Conservation (phyloP, 23 tunicate genomes). For the Styela plicata region DNA sequence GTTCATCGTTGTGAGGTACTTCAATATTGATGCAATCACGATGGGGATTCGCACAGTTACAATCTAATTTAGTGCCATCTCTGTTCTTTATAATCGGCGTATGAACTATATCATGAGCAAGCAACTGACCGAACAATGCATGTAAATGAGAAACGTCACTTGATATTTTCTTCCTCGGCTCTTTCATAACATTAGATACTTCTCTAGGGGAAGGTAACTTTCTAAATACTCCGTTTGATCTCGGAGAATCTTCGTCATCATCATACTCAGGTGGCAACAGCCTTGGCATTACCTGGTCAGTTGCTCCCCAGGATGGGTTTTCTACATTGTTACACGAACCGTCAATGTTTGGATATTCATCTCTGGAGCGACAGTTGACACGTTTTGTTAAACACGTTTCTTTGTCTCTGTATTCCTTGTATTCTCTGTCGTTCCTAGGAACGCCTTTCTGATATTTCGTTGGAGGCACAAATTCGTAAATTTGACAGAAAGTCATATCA, state of each 20-base stretch:
- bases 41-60: constrained; percentile 55
- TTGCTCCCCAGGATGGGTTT: constrained; percentile 61
- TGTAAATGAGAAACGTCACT: constrained; percentile 40
- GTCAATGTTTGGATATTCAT: constrained; percentile 31
- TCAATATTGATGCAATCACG: constrained; percentile 74
- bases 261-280: constrained; percentile 67
- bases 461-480: background rate
- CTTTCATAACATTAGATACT: constrained; percentile 48
- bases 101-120: constrained; percentile 70
- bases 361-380: background rate
- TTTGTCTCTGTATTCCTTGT: background rate
- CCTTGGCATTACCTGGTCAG: constrained; percentile 39
- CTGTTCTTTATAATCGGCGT: constrained; percentile 48
- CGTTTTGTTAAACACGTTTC: background rate
- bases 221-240: constrained; percentile 10
- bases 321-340: constrained; percentile 84
- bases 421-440: background rate
- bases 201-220: constrained; percentile 64
- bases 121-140: constrained; percentile 75
- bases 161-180: constrained; percentile 17
- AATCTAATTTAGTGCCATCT: constrained; percentile 44
- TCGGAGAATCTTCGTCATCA: constrained; percentile 46
- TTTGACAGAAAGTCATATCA: background rate
- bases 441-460: too few species aligned
- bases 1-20: constrained; percentile 58